Conservation (phyloP, 2,888 invertebrate species). For the Meteorus cinctellus region DNA sequence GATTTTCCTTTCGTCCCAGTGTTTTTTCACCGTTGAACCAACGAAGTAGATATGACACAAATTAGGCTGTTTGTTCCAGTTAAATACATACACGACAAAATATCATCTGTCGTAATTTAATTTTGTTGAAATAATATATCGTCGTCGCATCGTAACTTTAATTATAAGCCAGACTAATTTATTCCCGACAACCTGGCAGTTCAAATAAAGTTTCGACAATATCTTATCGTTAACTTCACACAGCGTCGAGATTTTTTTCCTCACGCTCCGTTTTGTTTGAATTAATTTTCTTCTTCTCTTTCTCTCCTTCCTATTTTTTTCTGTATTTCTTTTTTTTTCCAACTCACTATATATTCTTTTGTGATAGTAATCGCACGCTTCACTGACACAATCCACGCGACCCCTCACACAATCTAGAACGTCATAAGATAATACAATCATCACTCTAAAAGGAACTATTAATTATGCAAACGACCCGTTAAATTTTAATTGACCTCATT, state of each 20-base stretch:
- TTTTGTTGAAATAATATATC: constrained; percentile 2
- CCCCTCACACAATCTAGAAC: neutral
- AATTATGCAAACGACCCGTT: neutral
- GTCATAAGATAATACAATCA: neutral
- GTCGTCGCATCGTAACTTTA: constrained; percentile 5
- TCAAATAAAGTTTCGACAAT: constrained; percentile 26
- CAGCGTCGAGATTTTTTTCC: constrained; percentile 10
- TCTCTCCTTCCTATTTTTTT: neutral
- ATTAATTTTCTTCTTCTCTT: neutral
- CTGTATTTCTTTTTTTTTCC: neutral
- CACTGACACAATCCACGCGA: neutral
- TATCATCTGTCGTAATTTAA: constrained; percentile 28
- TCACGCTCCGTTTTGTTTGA: neutral
- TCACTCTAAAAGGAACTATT: neutral
- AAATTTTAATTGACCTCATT: neutral
- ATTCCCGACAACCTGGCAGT: neutral
- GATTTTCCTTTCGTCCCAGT: neutral
- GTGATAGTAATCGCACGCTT: neutral
- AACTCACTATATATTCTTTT: neutral
- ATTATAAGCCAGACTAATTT: constrained; percentile 27
- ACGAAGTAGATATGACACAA: neutral
- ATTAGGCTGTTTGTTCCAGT: neutral
- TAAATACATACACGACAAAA: constrained; percentile 14
- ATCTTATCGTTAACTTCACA: constrained; percentile 28
- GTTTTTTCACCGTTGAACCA: neutral